Conservation (phyloP, 2,113 vertebrate species). For the Zosterops pallidus region DNA sequence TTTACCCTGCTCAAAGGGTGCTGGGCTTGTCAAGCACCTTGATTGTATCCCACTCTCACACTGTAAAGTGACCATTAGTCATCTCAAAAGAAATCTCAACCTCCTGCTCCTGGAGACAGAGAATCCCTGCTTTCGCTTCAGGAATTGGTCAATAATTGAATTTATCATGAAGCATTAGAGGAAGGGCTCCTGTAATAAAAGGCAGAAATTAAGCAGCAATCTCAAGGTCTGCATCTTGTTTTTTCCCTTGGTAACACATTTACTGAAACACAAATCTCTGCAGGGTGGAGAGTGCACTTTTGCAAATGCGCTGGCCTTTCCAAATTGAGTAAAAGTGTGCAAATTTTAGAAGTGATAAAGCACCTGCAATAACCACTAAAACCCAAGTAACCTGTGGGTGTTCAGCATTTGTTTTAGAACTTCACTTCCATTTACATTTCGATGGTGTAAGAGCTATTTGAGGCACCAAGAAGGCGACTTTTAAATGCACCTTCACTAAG, state of each 20-base stretch:
- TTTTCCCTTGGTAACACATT: neutral
- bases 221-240: neutral
- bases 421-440: neutral
- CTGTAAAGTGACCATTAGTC: neutral
- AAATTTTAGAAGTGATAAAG: neutral
- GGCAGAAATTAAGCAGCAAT: neutral
- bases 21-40: neutral
- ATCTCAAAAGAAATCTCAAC: neutral
- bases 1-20: neutral
- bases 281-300: neutral
- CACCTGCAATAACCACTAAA: neutral
- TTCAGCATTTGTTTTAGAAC: constrained; percentile 9
- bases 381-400: neutral
- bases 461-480: neutral
- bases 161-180: neutral
- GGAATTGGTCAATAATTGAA: neutral
- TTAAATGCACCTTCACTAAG: neutral
- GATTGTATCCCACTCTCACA: too few relatives aligned
- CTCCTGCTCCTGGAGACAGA: neutral
- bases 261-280: neutral
- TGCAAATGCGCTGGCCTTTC: constrained; percentile 19
- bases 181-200: neutral
- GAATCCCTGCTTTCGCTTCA: neutral
- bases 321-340: constrained; percentile 4
- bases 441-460: neutral